A percentile compares a stretch with the other conserved stretches of the same genome.
These are phyloP conservation scores for Ichneumoninae sp. DNA, from an alignment of 2,888 invertebrate genomes.

Conservation along the genomic window DNA sequence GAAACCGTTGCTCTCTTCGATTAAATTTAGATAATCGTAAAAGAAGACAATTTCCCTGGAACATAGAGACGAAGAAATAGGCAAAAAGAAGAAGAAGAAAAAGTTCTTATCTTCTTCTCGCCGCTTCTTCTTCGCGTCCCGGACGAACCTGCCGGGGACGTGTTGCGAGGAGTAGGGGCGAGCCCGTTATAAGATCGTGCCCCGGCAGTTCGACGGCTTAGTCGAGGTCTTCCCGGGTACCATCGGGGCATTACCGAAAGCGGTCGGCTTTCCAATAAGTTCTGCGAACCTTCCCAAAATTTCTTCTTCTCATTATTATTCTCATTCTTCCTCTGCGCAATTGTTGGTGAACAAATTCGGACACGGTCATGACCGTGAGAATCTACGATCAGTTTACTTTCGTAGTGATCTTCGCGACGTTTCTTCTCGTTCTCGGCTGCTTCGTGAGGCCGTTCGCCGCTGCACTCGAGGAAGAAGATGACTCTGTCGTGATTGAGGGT, in stretches of 20 bases:
- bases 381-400: conserved; percentile 43
- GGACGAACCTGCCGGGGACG: conserved; percentile 69
- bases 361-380: conserved; percentile 57
- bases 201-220: conserved; percentile 85
- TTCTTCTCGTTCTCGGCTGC: conserved; percentile 44
- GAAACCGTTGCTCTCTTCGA: no score
- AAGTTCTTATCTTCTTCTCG: neutral
- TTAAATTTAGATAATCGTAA: neutral
- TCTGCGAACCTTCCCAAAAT: conserved; percentile 34
- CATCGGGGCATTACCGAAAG: conserved; percentile 58
- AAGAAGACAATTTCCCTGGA: neutral
- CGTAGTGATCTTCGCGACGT: conserved; percentile 41
- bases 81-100: conserved; percentile 56
- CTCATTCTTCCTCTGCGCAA: conserved; percentile 14
- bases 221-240: conserved; percentile 79
- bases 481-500: conserved; percentile 86
- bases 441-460: conserved; percentile 43
- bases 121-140: conserved; percentile 43
- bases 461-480: conserved; percentile 78
- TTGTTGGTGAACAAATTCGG: conserved; percentile 31
- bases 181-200: conserved; percentile 86
- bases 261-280: conserved; percentile 28
- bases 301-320: neutral
- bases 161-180: conserved; percentile 85
- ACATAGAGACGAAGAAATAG: conserved; percentile 29